Evolutionary conservation across 1,140 invertebrate species (phyloP).

Genomic region (Melanaphis sacchari): DNA sequence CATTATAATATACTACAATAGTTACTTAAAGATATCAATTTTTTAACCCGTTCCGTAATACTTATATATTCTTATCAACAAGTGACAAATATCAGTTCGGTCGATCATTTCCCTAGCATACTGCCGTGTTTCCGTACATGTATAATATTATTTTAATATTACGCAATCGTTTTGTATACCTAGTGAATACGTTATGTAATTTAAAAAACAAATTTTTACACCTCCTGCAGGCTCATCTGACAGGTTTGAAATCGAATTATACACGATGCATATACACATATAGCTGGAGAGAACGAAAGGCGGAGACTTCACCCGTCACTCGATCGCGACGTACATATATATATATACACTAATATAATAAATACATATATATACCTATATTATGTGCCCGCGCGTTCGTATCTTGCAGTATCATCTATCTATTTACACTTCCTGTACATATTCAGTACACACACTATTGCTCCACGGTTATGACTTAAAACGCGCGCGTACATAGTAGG

Average conservation of each 20-base stretch:
- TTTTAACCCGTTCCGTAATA: background rate
- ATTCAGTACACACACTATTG: background rate
- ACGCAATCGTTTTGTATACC: background rate
- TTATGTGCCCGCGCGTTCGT: background rate
- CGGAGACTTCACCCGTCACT: background rate
- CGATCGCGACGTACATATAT: background rate
- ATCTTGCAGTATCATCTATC: background rate
- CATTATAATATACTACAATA: no score
- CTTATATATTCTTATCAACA: background rate
- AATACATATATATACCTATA: no score
- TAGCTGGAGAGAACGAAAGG: background rate
- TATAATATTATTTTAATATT: background rate
- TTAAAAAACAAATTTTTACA: slow-evolving; percentile 8
- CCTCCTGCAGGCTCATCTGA: background rate
- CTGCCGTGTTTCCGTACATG: background rate
- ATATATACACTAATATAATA: background rate
- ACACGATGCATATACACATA: background rate
- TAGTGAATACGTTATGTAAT: background rate
- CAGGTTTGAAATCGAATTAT: background rate
- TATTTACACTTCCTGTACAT: background rate
- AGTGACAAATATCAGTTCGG: background rate
- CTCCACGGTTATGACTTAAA: background rate
- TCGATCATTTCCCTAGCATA: background rate
- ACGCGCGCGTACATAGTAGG: background rate
- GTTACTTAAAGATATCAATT: no score